Evolutionary conservation across 92 coral and sea anemone genomes (phyloP), one percentile per base, ranked within the genome.

Genomic region (Umimayanthus chanpuru): DNA sequence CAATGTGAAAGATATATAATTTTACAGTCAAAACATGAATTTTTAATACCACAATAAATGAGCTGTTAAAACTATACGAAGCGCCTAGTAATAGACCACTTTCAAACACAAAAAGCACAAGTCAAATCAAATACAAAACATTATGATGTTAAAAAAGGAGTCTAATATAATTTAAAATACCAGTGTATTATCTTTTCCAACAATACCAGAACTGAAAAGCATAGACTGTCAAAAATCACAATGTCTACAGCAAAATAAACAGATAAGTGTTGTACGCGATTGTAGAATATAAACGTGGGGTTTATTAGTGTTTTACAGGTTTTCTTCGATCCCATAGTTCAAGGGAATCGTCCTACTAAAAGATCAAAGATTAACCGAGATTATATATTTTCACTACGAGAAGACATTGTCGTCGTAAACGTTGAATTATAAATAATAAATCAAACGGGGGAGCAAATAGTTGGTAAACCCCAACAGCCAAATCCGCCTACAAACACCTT

Each of bases 391-490:
- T 56, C 89, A 92, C 92, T 89, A 90, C 55, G 90, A 81, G 65
- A 92, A 92, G 91, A 95, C 93, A 92, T 90, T 95, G 87, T 83
- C 43, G 39, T 83, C 47, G 87, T 83, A 83, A 83, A 92, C 90
- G 82, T 76, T 86, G 91, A 83, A 78, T 89, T 95, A 95, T 95
- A 91, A 95, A 95, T 95, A 91, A 93, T 95, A 82, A 73, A 95
- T 95, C 91, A 73, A 93, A 79, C 84, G 85, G 88, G 81, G 90
- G 81, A 86, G 96, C 81, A 88, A 92, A 86, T 85, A 87, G 79
- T 89, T 92, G 92, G 83, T 92, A 89, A 92, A 89, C 12, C 67
- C 71, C 15, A 28, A 83, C 53, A 12, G 26, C 39, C 78, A 83
- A 83, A 71, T n/a, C 78, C 87, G 78, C 87, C 41, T 70, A 83